These are phyloP conservation scores for Campylomormyrus tamandua DNA, from an alignment of 2,113 vertebrate species.

Conservation along the genomic window DNA sequence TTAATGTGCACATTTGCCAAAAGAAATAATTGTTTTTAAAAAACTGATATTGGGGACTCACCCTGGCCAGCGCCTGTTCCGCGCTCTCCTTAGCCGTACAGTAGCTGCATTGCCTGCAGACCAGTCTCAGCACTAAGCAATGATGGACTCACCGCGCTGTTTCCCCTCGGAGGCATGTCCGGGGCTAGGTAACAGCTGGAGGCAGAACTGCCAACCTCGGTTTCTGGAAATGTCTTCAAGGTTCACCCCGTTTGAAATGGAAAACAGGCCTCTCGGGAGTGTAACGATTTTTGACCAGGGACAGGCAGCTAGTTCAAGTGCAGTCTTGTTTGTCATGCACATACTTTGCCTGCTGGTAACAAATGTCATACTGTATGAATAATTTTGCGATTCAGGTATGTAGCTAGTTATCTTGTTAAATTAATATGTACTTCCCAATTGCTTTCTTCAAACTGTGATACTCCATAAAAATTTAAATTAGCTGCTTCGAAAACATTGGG, in stretches of 20 bases:
- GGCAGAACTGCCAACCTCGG: background rate
- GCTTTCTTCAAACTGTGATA: background rate
- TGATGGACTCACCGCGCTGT: background rate
- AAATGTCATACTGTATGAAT: background rate
- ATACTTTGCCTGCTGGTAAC: background rate
- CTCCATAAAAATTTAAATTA: background rate
- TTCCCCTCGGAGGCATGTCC: background rate
- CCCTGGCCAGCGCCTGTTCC: background rate
- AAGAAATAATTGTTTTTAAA: background rate
- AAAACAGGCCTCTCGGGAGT: background rate
- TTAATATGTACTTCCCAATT: background rate
- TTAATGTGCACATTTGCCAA: background rate
- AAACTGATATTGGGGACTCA: background rate
- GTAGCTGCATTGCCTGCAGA: no score
- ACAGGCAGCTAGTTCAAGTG: background rate
- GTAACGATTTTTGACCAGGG: background rate
- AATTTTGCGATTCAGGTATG: background rate
- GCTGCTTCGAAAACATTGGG: no score
- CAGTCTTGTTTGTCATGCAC: background rate
- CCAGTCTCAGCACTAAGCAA: background rate
- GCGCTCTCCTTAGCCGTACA: background rate
- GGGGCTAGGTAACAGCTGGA: background rate
- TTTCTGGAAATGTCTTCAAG: conserved; percentile 1
- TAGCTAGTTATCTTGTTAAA: background rate
- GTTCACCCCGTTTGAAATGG: background rate